Conservation (phyloP, 2,113 vertebrate genomes). For the Rhinogobius similis region DNA sequence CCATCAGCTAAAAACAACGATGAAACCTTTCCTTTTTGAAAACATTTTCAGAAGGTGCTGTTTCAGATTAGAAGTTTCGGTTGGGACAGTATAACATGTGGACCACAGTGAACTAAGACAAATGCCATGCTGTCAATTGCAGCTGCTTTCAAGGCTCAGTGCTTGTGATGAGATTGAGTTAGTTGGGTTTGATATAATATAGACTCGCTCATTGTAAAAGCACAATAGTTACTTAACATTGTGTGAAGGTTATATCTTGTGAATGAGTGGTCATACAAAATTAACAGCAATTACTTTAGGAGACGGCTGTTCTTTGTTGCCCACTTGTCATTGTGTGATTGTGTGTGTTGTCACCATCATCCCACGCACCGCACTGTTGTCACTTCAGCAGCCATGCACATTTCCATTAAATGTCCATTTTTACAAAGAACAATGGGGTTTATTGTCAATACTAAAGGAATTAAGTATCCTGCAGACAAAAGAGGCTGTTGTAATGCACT, state of each 20-base stretch:
- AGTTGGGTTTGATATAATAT: neutral
- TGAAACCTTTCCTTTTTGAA: neutral
- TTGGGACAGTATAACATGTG: neutral
- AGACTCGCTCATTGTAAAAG: neutral
- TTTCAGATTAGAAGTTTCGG: neutral
- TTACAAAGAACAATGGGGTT: neutral
- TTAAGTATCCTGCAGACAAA: constrained; percentile 3
- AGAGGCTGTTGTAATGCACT: constrained; percentile 10
- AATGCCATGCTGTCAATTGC: neutral
- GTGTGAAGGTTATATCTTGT: neutral
- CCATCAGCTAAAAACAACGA: no score
- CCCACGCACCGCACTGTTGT: constrained; percentile 29
- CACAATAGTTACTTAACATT: neutral
- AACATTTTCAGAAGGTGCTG: no score
- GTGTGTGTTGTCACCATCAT: constrained; percentile 19
- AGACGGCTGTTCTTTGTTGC: constrained; percentile 5
- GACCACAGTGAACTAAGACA: no score
- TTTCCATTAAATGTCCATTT: constrained; percentile 10
- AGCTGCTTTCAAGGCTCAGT: neutral
- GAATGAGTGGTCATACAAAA: neutral
- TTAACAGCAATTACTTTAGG: constrained; percentile 19
- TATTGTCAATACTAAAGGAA: neutral
- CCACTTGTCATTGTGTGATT: constrained; percentile 13
- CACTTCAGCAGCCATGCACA: constrained; percentile 17
- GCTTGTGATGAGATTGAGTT: neutral